Conservation (phyloP, 2,888 invertebrate species). For the Tribolium freemani region DNA sequence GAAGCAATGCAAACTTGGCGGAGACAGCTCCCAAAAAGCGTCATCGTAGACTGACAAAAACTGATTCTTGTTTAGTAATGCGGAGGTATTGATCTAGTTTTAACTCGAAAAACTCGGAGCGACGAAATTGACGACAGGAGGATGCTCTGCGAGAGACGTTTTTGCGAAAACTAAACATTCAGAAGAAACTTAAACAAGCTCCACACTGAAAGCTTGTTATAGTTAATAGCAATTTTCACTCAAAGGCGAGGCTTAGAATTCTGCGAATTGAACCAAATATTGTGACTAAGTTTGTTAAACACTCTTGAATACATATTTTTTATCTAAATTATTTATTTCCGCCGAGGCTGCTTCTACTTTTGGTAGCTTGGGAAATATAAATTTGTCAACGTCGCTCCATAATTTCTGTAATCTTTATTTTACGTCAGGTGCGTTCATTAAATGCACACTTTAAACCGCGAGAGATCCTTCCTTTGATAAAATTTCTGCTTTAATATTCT, state of each 20-base stretch:
- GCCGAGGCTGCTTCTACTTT: background rate
- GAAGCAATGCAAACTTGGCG: slow-evolving; percentile 12
- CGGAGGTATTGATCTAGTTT: background rate
- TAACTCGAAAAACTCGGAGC: background rate
- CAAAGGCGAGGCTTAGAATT: too few relatives aligned
- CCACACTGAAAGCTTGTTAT: too few relatives aligned
- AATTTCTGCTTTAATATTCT: background rate
- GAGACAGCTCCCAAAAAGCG: slow-evolving; percentile 10
- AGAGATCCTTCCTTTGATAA: background rate
- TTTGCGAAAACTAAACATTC: background rate
- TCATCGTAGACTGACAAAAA: background rate
- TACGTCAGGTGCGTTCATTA: background rate
- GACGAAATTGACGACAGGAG: background rate
- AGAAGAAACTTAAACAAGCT: too few relatives aligned
- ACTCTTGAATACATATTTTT: background rate
- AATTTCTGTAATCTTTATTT: background rate
- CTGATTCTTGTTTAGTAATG: background rate
- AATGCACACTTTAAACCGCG: background rate
- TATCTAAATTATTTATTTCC: background rate
- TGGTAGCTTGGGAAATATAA: background rate
- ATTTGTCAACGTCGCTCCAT: background rate
- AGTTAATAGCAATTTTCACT: too few relatives aligned
- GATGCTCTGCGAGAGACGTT: background rate
- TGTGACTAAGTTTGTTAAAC: too few relatives aligned
- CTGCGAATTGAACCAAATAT: too few relatives aligned